Conservation (phyloP, 2,888 invertebrate genomes). For the Deroplatys truncata region DNA sequence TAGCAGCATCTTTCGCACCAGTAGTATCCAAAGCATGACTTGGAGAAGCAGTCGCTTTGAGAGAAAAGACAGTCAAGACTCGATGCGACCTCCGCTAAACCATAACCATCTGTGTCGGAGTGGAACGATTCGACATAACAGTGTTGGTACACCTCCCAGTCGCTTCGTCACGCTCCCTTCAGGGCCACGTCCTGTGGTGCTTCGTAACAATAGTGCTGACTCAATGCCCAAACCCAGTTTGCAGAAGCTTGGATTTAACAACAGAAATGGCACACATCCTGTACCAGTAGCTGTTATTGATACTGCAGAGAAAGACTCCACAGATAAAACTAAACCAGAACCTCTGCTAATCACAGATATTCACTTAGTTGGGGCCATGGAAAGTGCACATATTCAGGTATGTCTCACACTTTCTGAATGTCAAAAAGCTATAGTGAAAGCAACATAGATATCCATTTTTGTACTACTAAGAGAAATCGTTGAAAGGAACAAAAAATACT, state of each 20-base stretch:
- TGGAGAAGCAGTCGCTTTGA: neutral
- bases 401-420: no score
- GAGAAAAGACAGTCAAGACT: neutral
- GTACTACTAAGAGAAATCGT: no score
- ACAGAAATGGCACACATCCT: neutral
- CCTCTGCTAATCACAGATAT: neutral
- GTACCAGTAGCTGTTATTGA: neutral
- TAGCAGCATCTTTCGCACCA: conserved; percentile 1
- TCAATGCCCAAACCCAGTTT: neutral
- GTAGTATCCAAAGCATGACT: neutral
- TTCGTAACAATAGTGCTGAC: neutral
- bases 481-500: no score
- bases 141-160: neutral
- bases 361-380: neutral
- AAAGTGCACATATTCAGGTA: neutral
- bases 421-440: no score
- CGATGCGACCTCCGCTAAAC: neutral
- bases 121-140: neutral
- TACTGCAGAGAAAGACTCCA: neutral
- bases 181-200: neutral
- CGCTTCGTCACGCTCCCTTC: neutral
- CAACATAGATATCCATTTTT: no score
- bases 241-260: neutral
- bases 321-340: neutral
- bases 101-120: neutral